Conservation (phyloP, 2,888 invertebrate genomes). For the Electrophaes corylata region DNA sequence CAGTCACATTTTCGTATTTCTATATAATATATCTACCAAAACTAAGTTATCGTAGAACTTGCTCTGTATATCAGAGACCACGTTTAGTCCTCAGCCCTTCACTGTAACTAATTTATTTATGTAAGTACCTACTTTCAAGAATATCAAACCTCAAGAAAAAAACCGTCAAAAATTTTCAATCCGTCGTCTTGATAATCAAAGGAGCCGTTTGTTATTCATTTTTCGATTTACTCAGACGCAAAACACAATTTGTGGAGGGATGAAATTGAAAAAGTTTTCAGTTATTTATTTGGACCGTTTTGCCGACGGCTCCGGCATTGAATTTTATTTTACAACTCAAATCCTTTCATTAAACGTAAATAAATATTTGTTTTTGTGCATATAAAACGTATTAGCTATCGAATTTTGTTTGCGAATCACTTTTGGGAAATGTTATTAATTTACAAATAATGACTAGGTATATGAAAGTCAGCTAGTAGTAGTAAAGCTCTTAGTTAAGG, state of each 20-base stretch:
- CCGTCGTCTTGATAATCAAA: constrained; percentile 66
- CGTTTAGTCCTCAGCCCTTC: too few relatives aligned
- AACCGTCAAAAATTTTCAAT: constrained; percentile 20
- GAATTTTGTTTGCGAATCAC: constrained; percentile 9
- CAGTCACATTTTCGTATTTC: too few relatives aligned
- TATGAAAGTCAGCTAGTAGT: neutral
- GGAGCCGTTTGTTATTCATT: constrained; percentile 77
- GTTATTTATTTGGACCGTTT: constrained; percentile 79
- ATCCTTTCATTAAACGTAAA: constrained; percentile 49
- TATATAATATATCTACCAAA: too few relatives aligned
- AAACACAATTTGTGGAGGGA: constrained; percentile 79
- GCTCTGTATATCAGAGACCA: too few relatives aligned
- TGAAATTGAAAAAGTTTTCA: constrained; percentile 83
- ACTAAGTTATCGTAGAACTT: too few relatives aligned
- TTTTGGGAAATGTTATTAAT: neutral
- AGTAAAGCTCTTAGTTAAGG: too few relatives aligned
- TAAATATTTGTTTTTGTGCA: constrained; percentile 38
- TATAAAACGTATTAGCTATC: constrained; percentile 24
- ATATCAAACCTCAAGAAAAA: neutral
- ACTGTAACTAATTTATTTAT: too few relatives aligned
- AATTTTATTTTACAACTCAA: constrained; percentile 70
- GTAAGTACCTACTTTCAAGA: neutral
- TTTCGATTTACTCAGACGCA: constrained; percentile 78
- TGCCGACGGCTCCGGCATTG: constrained; percentile 64
- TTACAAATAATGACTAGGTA: neutral